phyloP scores from a whole-genome alignment of 2,113 vertebrate species.

The Microtus richardsoni region DNA sequence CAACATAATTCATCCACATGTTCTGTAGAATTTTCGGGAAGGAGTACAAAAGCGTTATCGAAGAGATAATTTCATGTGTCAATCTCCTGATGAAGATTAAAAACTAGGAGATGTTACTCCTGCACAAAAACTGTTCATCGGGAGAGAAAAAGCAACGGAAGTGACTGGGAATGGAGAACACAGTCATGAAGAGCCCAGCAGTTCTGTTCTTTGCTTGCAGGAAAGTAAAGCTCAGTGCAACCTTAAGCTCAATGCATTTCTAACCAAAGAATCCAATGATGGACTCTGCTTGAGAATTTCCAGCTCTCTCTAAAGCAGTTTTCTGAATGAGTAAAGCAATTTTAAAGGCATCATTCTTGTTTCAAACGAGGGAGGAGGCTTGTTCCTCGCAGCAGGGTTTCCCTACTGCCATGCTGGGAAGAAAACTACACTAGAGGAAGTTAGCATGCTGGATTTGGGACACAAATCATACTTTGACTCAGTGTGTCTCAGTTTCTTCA shows the following conservation, averaged over 20 bases:
- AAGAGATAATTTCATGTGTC: not conserved
- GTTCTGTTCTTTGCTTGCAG: not conserved
- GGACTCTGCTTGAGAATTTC: not conserved
- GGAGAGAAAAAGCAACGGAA: not conserved
- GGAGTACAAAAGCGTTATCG: not conserved
- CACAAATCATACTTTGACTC: not conserved
- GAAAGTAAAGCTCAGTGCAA: not conserved
- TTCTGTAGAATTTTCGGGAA: not conserved
- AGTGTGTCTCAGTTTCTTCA: not conserved
- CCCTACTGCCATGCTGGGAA: not conserved
- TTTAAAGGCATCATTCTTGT: not conserved
- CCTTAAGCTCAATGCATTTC: not conserved
- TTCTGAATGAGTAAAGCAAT: slow-evolving; percentile 11
- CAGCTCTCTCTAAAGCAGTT: not conserved
- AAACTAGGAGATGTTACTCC: not conserved
- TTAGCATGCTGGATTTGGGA: not conserved
- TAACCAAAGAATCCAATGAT: not conserved
- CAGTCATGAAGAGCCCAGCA: not conserved
- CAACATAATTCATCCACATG: not conserved
- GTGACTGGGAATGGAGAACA: not conserved
- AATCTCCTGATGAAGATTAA: not conserved
- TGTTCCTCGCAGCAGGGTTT: not conserved
- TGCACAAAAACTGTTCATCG: not conserved
- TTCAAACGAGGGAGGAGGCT: not conserved
- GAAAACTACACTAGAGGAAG: not conserved